Evolutionary conservation across 2,797 vertebrate genomes (phyloP), one percentile per base, ranked within the genome.

Genomic region (Protosalanx chinensis): DNA sequence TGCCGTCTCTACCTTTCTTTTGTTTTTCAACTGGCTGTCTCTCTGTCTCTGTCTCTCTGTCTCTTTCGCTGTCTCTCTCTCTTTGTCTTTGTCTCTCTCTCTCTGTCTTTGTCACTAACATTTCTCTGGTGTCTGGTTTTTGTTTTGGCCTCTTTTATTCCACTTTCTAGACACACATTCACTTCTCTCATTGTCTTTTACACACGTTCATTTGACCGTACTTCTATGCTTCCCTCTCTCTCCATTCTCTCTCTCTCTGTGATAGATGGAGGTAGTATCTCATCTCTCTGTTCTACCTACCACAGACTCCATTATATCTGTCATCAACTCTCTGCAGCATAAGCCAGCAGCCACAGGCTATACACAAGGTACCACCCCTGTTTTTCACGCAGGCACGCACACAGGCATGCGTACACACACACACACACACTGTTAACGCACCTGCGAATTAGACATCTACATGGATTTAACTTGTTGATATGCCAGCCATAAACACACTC

Each of bases 221-320:
- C 18, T n/a, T 53, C 16, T 53, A 0, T 53, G 1, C 51, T 4
- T 6, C 49, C 49, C 60, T 30, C 10, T 6, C 27, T 62, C 5
- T 6, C 4, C 5, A 1, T 66, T 71, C 64, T 49, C 23, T n/a
- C 1, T 5, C 32, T 27, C 27, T 23, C 13, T 67, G 16, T 56
- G 46, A 56, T 33, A 20, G 69, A 69, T 81, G 72, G 73, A 84
- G 81, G 80, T 79, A 77, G 81, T 76, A 78, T 82, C 78, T 75
- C 6, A 6, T 76, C 83, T 82, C 71, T 77, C 82, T 67, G 68
- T 78, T 65, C 74, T 69, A 82, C 86, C 85, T 85, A 87, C 87
- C 85, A 79, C 86, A 87, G 81, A 71, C 82, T 80, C 75, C 74
- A 75, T 82, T 82, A 77, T 64, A 73, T 84, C 87, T 86, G 80